phyloP scores from a whole-genome alignment of 1,140 invertebrate species.

The honey bee (Apis mellifera) region Amel_HAv3.1 CM009943.2:9930501-9931000 shows the following conservation, averaged over 20 bases:
- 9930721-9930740: no score
- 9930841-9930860: background rate
- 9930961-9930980: conserved; percentile 37
- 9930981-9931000: background rate
- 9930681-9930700: background rate
- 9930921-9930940: conserved; percentile 66
- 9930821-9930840: conserved; percentile 5
- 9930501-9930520: conserved; percentile 72
- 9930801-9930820: background rate
- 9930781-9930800: background rate
- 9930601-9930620: background rate
- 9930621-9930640: no score
- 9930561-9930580: conserved; percentile 16
- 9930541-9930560: conserved; percentile 45
- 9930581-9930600: conserved; percentile 23
- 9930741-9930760: no score
- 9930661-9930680: conserved; percentile 19
- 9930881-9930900: conserved; percentile 62
- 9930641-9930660: background rate
- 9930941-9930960: conserved; percentile 64
- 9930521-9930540: conserved; percentile 47
- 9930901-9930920: conserved; percentile 61
- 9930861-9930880: conserved; percentile 13
- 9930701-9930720: no score
- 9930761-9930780: background rate